Conservation (phyloP, 92 coral and sea anemone species). For the Umimayanthus kanabou region DNA sequence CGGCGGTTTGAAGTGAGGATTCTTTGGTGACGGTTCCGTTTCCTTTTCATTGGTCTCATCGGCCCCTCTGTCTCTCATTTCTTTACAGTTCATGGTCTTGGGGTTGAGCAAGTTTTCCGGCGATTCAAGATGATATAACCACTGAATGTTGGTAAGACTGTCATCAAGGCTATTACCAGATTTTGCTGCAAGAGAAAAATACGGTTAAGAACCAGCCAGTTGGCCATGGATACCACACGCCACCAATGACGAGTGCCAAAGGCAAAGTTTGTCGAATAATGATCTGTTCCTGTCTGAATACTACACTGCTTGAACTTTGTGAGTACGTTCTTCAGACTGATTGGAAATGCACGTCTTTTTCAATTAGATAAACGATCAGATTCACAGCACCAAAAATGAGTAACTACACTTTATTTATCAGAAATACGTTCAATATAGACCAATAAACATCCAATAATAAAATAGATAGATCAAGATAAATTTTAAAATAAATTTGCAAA, state of each 20-base stretch:
- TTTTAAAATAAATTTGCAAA: background rate
- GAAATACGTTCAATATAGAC: background rate
- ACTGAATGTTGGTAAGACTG: constrained; percentile 96
- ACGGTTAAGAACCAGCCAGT: background rate
- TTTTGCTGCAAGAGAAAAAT: constrained; percentile 34
- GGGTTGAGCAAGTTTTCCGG: constrained; percentile 55
- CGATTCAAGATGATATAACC: constrained; percentile 92
- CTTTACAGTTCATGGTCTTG: constrained; percentile 3
- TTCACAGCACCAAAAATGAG: background rate
- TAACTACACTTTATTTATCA: background rate
- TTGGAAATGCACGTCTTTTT: background rate
- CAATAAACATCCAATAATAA: background rate
- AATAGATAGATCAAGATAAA: background rate
- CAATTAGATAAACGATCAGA: background rate
- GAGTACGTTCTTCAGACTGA: background rate
- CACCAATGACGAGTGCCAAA: background rate
- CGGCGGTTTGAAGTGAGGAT: constrained; percentile 88
- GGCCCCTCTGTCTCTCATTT: constrained; percentile 2
- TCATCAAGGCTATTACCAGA: constrained; percentile 73
- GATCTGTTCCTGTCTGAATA: background rate
- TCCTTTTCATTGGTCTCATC: constrained; percentile 2
- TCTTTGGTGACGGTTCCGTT: constrained; percentile 51
- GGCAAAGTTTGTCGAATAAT: background rate
- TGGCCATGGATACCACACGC: background rate
- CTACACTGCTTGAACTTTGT: background rate